Evolutionary conservation across 2,113 vertebrate species (phyloP).

Genomic region (Pithys albifrons): DNA sequence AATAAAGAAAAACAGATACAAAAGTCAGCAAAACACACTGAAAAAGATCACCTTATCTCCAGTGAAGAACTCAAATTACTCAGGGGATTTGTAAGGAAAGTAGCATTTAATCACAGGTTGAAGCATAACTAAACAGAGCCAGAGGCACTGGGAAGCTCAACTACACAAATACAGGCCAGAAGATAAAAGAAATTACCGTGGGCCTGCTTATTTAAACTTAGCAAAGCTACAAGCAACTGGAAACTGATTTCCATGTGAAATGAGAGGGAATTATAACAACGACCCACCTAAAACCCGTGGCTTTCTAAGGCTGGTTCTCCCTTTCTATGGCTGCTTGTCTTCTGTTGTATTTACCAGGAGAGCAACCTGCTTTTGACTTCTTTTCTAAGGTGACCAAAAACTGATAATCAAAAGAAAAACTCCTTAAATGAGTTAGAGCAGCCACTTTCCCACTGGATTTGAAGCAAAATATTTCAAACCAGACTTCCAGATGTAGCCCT

Average conservation of each 20-base stretch:
- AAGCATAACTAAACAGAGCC: background rate
- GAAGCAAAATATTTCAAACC: background rate
- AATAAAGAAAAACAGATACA: background rate
- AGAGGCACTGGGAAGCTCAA: background rate
- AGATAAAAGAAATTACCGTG: background rate
- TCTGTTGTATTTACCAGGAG: background rate
- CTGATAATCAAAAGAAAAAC: background rate
- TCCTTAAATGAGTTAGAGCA: background rate
- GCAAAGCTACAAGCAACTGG: background rate
- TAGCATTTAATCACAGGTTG: background rate
- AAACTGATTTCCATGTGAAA: background rate
- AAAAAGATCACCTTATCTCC: slow-evolving; percentile 2
- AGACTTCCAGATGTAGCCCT: background rate
- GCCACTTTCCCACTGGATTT: background rate
- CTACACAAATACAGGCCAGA: background rate
- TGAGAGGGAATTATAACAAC: background rate
- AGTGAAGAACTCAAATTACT: background rate
- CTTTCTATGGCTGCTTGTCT: background rate
- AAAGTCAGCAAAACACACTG: background rate
- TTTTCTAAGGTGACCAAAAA: background rate
- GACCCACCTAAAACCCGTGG: background rate
- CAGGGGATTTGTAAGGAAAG: background rate
- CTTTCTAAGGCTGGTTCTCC: background rate
- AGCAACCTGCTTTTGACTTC: background rate
- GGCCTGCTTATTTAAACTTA: background rate